phyloP scores from a whole-genome alignment of 1,140 invertebrate species.

The Camponotus floridanus region DNA sequence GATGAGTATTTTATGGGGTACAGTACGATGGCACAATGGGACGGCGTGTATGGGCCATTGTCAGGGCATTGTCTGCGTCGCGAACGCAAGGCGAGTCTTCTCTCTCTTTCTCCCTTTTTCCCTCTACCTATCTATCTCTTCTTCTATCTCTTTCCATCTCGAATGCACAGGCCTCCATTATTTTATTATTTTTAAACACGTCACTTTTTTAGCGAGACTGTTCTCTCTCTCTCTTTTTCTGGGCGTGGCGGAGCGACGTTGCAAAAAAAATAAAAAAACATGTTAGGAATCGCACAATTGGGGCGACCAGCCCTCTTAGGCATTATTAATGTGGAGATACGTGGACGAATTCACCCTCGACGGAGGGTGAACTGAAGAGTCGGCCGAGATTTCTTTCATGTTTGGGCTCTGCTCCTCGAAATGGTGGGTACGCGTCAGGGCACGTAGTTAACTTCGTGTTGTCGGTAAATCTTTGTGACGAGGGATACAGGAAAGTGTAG shows the following conservation, averaged over 20 bases:
- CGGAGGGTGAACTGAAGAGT: slow-evolving; percentile 19
- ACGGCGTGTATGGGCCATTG: slow-evolving; percentile 80
- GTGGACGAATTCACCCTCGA: background rate
- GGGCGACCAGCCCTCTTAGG: slow-evolving; percentile 70
- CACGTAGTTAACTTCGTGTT: slow-evolving; percentile 44
- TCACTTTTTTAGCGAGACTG: slow-evolving; percentile 63
- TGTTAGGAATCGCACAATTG: slow-evolving; percentile 75
- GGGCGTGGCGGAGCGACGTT: slow-evolving; percentile 75
- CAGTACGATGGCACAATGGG: slow-evolving; percentile 77
- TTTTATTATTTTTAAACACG: slow-evolving; percentile 84
- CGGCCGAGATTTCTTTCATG: slow-evolving; percentile 44
- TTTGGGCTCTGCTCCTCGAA: background rate
- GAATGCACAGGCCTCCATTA: slow-evolving; percentile 73
- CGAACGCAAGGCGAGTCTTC: slow-evolving; percentile 73
- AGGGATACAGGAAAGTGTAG: background rate
- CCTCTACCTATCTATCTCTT: slow-evolving; percentile 7
- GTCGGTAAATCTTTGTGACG: slow-evolving; percentile 8
- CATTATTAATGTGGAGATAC: slow-evolving; percentile 65
- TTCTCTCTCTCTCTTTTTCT: slow-evolving; percentile 56
- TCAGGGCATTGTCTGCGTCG: slow-evolving; percentile 77
- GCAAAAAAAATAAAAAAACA: slow-evolving; percentile 71
- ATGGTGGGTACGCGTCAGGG: slow-evolving; percentile 36
- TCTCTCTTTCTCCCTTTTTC: slow-evolving; percentile 47
- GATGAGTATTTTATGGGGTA: slow-evolving; percentile 86
- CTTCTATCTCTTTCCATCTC: slow-evolving; percentile 10